phyloP scores from a whole-genome alignment of 2,888 invertebrate genomes.

The Papilio elwesi region DNA sequence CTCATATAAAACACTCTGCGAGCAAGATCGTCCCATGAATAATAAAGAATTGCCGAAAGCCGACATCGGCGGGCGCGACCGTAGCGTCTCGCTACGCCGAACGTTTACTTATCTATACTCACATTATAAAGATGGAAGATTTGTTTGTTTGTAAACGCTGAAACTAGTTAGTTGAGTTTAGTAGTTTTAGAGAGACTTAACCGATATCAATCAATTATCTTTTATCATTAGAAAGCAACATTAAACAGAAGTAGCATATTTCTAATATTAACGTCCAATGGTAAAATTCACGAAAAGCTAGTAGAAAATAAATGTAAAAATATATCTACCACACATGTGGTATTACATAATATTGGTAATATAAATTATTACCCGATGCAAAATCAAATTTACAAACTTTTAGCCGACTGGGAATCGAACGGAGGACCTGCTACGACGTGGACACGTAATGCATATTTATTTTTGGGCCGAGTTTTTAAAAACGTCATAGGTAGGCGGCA shows the following conservation, averaged over 20 bases:
- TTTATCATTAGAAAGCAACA: no score
- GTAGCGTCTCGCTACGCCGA: slow-evolving; percentile 53
- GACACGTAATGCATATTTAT: background rate
- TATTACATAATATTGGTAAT: no score
- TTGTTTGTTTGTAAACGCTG: background rate
- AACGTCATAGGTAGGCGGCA: slow-evolving; percentile 53
- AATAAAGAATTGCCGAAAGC: slow-evolving; percentile 80
- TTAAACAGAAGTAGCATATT: no score
- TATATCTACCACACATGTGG: no score
- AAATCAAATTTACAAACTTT: no score
- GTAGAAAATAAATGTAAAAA: no score
- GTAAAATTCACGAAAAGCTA: no score
- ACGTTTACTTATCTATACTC: slow-evolving; percentile 41
- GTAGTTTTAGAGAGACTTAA: no score
- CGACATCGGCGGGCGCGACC: slow-evolving; percentile 57
- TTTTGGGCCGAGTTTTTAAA: slow-evolving; percentile 2
- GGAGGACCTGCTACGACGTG: background rate
- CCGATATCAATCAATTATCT: no score
- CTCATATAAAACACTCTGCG: slow-evolving; percentile 84
- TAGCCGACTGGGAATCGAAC: background rate
- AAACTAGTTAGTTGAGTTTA: no score
- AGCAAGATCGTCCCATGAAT: slow-evolving; percentile 81
- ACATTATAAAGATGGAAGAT: background rate
- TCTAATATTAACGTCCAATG: no score
- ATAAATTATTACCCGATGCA: no score